phyloP scores from a whole-genome alignment of 2,113 vertebrate genomes.

The Salvator merianae region DNA sequence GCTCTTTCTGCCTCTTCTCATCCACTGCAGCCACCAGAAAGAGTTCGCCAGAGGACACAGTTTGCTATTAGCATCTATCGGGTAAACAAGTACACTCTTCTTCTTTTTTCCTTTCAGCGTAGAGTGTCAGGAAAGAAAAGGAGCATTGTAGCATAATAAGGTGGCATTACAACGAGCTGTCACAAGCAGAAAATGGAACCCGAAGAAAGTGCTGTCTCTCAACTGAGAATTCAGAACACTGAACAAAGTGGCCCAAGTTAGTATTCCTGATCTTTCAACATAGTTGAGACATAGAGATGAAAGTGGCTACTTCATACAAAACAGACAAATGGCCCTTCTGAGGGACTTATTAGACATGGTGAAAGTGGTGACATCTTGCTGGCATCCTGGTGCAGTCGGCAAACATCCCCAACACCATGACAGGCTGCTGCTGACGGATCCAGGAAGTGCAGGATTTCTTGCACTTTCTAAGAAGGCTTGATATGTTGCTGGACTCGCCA shows the following conservation, averaged over 20 bases:
- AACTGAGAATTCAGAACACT: neutral
- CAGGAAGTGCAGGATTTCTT: no score
- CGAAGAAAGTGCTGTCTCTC: neutral
- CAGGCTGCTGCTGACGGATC: no score
- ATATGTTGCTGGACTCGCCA: no score
- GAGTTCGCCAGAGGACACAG: slow-evolving; percentile 80
- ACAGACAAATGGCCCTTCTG: neutral
- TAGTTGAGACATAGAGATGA: neutral
- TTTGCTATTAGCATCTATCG: slow-evolving; percentile 82
- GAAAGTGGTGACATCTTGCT: no score
- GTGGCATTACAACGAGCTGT: neutral
- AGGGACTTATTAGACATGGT: no score
- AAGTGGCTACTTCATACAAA: neutral
- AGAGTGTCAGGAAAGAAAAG: neutral
- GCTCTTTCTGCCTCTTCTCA: slow-evolving; percentile 61
- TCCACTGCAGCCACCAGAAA: slow-evolving; percentile 70
- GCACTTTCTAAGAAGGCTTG: no score
- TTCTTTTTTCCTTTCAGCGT: neutral
- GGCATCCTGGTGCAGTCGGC: no score
- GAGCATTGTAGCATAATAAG: neutral
- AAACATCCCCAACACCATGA: no score
- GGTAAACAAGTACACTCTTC: slow-evolving; percentile 63
- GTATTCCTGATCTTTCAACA: neutral
- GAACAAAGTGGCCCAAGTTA: neutral
- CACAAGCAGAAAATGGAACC: neutral